Evolutionary conservation across 2,888 invertebrate species (phyloP).

Genomic region (Callyntrura guangdongensis): DNA sequence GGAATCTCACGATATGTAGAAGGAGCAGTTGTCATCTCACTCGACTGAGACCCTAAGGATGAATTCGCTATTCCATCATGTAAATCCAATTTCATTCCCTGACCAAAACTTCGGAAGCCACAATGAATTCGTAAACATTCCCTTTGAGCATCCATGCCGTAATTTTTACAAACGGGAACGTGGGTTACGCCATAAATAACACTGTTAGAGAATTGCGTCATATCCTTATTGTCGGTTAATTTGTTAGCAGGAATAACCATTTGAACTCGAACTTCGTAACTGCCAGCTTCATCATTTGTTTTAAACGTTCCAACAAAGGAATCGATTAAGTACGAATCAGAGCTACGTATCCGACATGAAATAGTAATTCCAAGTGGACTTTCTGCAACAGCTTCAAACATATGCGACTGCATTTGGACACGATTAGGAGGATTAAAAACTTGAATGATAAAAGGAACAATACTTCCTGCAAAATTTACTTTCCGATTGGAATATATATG

Average conservation of each 20-base stretch:
- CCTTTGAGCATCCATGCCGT: not conserved
- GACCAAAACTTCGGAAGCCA: too few species aligned
- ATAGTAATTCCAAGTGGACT: not conserved
- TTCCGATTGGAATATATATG: conserved; percentile 1
- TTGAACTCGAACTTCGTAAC: not conserved
- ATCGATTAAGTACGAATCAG: conserved; percentile 13
- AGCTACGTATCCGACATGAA: not conserved
- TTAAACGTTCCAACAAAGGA: conserved; percentile 46
- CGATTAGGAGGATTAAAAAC: conserved; percentile 5
- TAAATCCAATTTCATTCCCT: too few species aligned
- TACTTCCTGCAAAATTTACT: not conserved
- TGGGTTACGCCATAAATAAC: not conserved
- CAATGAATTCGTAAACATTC: conserved; percentile 18
- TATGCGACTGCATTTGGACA: not conserved
- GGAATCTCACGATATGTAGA: too few species aligned
- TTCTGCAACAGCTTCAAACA: conserved; percentile 21
- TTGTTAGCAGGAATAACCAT: not conserved
- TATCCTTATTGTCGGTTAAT: not conserved
- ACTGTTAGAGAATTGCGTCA: not conserved
- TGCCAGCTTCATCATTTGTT: conserved; percentile 2
- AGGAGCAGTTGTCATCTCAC: too few species aligned
- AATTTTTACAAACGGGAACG: conserved; percentile 27
- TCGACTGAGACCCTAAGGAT: too few species aligned
- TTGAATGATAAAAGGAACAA: conserved; percentile 15
- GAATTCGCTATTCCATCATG: too few species aligned